These are phyloP conservation scores for Romanomermis culicivorax DNA, from an alignment of 2,888 invertebrate genomes.

Conservation along the genomic window DNA sequence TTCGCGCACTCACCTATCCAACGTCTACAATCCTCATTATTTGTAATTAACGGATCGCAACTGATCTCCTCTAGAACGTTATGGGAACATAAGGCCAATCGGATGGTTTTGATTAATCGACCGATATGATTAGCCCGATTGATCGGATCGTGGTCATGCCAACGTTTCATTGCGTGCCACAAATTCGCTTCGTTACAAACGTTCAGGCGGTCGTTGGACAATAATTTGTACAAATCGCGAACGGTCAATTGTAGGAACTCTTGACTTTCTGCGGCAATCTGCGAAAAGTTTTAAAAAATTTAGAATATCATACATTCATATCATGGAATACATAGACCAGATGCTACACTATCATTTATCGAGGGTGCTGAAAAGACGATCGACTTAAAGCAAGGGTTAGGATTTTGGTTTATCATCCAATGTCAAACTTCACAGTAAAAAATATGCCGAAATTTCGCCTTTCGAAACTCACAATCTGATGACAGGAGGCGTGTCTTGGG, in stretches of 20 bases:
- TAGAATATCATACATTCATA: too few relatives aligned
- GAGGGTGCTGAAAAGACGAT: too few relatives aligned
- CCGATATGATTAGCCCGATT: slow-evolving; percentile 39
- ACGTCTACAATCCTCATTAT: background rate
- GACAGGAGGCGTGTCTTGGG: too few relatives aligned
- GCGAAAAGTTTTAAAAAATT: too few relatives aligned
- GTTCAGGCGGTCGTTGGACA: slow-evolving; percentile 49
- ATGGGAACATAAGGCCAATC: slow-evolving; percentile 39
- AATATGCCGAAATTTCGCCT: too few relatives aligned
- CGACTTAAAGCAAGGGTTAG: background rate
- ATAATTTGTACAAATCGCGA: slow-evolving; percentile 43
- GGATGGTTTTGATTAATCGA: slow-evolving; percentile 42
- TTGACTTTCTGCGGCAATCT: slow-evolving; percentile 36
- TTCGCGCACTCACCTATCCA: too few relatives aligned
- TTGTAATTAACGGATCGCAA: background rate
- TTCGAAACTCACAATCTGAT: too few relatives aligned
- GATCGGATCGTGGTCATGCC: slow-evolving; percentile 43
- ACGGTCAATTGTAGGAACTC: slow-evolving; percentile 43
- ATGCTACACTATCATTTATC: too few relatives aligned
- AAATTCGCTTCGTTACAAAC: slow-evolving; percentile 42
- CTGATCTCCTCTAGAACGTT: background rate
- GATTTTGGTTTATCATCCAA: background rate
- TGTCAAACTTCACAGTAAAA: too few relatives aligned
- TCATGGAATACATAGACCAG: too few relatives aligned
- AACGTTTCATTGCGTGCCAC: slow-evolving; percentile 44